Conservation (phyloP, 2,888 invertebrate genomes). For the Chirona hameri region DNA sequence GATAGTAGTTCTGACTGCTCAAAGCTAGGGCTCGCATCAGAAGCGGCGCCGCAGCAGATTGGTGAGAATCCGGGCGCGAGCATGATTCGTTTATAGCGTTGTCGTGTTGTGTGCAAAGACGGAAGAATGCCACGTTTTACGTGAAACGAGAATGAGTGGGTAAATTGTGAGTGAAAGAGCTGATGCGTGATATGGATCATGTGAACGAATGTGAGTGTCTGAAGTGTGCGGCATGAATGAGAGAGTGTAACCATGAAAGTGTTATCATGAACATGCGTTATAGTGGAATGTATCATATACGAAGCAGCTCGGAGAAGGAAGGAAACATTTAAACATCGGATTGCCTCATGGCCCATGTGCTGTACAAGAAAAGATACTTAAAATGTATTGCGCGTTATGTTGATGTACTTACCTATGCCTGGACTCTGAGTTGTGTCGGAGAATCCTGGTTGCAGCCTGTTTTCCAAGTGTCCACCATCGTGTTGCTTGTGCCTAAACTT, state of each 20-base stretch:
- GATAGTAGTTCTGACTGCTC: constrained; percentile 31
- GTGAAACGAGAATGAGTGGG: neutral
- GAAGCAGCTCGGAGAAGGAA: no score
- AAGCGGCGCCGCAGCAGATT: neutral
- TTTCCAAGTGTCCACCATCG: neutral
- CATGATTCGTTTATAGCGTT: neutral
- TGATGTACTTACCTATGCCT: no score
- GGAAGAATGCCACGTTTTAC: neutral
- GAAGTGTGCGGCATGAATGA: no score
- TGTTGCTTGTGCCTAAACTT: no score
- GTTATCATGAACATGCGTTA: no score
- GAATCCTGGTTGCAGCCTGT: neutral
- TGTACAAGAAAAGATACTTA: no score
- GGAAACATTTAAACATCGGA: no score
- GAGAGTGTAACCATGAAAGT: no score
- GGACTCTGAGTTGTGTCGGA: neutral
- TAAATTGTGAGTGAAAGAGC: neutral
- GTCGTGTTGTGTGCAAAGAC: neutral
- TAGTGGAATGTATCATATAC: no score
- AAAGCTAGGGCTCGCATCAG: neutral
- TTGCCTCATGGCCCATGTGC: no score
- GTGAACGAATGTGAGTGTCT: neutral
- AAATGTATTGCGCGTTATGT: no score
- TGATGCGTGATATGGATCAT: neutral
- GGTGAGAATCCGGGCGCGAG: neutral